A percentile compares a stretch with the other conserved stretches of the same genome.
Evolutionary conservation across 1,140 invertebrate species (phyloP).

Genomic region (Spodoptera frugiperda): DNA sequence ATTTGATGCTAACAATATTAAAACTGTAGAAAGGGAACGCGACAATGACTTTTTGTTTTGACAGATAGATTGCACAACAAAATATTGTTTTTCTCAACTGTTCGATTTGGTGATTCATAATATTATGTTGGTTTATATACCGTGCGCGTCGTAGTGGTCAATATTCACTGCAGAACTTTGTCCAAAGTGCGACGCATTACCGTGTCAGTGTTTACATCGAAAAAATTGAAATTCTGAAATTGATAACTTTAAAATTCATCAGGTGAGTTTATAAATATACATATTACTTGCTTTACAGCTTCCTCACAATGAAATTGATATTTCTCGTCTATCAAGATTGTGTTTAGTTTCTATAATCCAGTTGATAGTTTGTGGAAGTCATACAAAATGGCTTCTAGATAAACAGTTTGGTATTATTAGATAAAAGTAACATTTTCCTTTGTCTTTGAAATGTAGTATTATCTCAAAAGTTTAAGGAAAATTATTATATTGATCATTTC

Average conservation of each 20-base stretch:
- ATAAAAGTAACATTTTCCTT: not conserved
- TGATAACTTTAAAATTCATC: not conserved
- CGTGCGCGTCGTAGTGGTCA: constrained; percentile 21
- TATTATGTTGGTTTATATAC: constrained; percentile 51
- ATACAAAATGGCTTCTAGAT: constrained; percentile 35
- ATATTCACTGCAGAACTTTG: constrained; percentile 41
- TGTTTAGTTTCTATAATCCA: no score
- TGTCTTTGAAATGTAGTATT: not conserved
- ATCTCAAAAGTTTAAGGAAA: no score
- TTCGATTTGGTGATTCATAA: constrained; percentile 62
- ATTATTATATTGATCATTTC: no score
- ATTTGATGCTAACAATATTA: not conserved
- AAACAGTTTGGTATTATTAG: constrained; percentile 50
- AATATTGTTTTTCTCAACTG: constrained; percentile 66
- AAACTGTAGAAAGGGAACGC: not conserved
- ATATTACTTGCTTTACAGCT: not conserved
- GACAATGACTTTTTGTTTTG: constrained; percentile 58
- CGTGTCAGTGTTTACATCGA: constrained; percentile 6
- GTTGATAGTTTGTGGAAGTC: not conserved
- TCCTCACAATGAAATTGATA: not conserved
- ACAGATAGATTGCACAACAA: constrained; percentile 63
- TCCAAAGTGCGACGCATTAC: constrained; percentile 21
- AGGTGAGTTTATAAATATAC: constrained; percentile 11
- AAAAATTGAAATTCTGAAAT: not conserved
- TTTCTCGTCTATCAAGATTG: not conserved